These are phyloP conservation scores for Elaphurus davidianus DNA, from an alignment of 2,113 vertebrate genomes.

Conservation along the genomic window DNA sequence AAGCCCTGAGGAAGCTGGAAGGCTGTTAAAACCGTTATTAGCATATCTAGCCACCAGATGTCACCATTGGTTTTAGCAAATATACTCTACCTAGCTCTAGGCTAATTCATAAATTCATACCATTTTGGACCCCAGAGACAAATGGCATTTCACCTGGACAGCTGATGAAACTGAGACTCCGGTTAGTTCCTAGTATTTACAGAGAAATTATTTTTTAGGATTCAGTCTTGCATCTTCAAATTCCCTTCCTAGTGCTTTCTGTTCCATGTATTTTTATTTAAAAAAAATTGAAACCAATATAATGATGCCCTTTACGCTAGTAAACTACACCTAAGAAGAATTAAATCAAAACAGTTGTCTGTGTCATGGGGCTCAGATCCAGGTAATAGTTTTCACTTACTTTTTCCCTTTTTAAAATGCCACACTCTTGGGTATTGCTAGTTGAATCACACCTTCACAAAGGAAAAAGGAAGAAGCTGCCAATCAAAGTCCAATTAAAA, in stretches of 20 bases:
- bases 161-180: background rate
- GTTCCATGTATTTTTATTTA: background rate
- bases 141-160: too few relatives aligned
- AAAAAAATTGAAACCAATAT: background rate
- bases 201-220: background rate
- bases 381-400: conserved; percentile 12
- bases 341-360: background rate
- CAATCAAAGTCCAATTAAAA: conserved; percentile 61
- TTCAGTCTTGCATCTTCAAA: background rate
- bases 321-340: background rate
- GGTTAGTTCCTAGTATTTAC: background rate
- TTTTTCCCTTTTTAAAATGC: conserved; percentile 58
- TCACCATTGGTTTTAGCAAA: conserved; percentile 80
- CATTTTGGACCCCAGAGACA: background rate
- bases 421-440: conserved; percentile 50
- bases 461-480: conserved; percentile 61
- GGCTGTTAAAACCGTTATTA: conserved; percentile 10
- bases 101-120: background rate
- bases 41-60: conserved; percentile 77
- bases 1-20: background rate
- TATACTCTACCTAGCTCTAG: background rate
- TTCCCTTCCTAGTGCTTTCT: background rate
- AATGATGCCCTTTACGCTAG: background rate
- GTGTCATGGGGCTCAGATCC: background rate
- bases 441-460: conserved; percentile 48